phyloP scores from a whole-genome alignment of 2,113 vertebrate species.

The Phylloscopus trochilus region DNA sequence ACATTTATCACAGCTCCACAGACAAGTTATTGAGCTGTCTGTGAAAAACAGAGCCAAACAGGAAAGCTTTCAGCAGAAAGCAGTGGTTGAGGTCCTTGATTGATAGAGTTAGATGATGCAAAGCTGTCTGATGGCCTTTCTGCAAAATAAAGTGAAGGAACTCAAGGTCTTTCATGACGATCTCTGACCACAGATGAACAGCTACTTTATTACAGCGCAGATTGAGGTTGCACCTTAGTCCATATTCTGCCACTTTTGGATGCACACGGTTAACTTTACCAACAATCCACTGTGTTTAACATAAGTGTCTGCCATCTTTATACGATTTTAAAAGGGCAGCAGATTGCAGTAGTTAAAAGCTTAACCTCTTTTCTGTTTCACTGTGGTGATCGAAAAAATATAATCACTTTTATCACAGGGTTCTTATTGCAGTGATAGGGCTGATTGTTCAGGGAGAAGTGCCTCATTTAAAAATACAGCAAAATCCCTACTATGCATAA shows the following conservation, averaged over 20 bases:
- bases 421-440: not conserved
- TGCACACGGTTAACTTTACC: constrained; percentile 58
- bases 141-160: constrained; percentile 76
- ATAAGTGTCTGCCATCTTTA: constrained; percentile 38
- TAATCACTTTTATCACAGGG: not conserved
- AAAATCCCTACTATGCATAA: not conserved
- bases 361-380: not conserved
- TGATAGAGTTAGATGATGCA: constrained; percentile 80
- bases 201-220: constrained; percentile 75
- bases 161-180: constrained; percentile 76
- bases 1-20: constrained; percentile 78
- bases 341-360: not conserved
- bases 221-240: constrained; percentile 68
- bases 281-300: constrained; percentile 53
- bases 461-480: not conserved
- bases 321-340: not conserved
- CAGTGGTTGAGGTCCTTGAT: constrained; percentile 75
- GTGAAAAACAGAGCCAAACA: constrained; percentile 79
- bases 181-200: constrained; percentile 80
- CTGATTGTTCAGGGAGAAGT: not conserved
- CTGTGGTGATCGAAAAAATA: not conserved
- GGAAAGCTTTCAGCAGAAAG: constrained; percentile 79
- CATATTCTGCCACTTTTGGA: constrained; percentile 64
- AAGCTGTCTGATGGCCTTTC: constrained; percentile 77
- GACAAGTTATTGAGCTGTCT: constrained; percentile 86